These are phyloP conservation scores for Hydractinia echinata DNA, from an alignment of 30 jellyfish, hydroid and myxozoan species.

Conservation along the genomic window DNA sequence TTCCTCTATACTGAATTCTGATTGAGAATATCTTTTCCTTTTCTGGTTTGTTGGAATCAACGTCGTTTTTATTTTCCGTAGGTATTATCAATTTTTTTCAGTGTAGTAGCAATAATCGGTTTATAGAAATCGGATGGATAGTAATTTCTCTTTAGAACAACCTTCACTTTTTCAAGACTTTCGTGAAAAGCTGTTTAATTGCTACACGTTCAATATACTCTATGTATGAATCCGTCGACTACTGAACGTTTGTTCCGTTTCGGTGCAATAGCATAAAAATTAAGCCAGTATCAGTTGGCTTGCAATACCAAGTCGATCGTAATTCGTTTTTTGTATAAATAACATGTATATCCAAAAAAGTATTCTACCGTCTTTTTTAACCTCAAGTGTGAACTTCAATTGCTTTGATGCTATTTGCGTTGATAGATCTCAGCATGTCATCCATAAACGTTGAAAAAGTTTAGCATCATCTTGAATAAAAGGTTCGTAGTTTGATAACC, in stretches of 20 bases:
- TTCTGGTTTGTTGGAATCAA: too few relatives aligned
- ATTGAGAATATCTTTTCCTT: too few relatives aligned
- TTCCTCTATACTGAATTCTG: too few relatives aligned
- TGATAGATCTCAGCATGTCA: too few relatives aligned
- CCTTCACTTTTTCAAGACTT: constrained; percentile 33
- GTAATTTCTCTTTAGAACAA: constrained; percentile 13
- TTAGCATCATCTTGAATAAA: too few relatives aligned
- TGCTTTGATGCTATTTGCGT: too few relatives aligned
- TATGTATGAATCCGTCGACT: constrained; percentile 25
- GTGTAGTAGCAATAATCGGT: constrained; percentile 10
- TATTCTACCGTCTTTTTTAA: constrained; percentile 18
- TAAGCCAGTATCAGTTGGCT: constrained; percentile 41
- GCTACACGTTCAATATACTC: constrained; percentile 30
- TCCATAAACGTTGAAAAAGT: too few relatives aligned
- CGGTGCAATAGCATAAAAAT: constrained; percentile 33
- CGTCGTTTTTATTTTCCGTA: too few relatives aligned
- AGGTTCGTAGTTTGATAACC: too few relatives aligned
- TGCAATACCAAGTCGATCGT: constrained; percentile 28
- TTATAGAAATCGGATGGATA: constrained; percentile 32
- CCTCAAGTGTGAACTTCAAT: constrained; percentile 12
- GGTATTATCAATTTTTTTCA: background rate
- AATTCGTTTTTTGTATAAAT: background rate
- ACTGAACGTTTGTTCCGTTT: constrained; percentile 17
- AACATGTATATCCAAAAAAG: constrained; percentile 41
- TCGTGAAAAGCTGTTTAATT: constrained; percentile 13